A percentile compares a stretch with the other conserved stretches of the same genome.
Conservation (phyloP, 2,797 vertebrate species). For the Pristis pectinata region DNA sequence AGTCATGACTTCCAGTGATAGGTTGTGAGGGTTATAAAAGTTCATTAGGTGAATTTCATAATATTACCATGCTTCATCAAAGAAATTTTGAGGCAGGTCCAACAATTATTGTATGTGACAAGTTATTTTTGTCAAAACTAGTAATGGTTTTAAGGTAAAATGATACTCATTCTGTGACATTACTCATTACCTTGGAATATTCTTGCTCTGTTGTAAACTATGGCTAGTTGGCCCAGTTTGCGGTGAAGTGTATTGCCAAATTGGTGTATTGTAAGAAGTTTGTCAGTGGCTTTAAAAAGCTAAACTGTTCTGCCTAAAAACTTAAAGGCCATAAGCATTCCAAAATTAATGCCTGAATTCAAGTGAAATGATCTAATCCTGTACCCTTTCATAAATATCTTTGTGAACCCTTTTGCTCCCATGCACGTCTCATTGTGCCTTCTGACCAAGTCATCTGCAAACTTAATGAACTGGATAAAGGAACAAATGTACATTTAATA, state of each 20-base stretch:
- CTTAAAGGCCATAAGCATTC: background rate
- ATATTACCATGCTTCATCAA: background rate
- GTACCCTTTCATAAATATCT: background rate
- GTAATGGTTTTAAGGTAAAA: background rate
- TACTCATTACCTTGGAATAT: background rate
- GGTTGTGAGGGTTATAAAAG: background rate
- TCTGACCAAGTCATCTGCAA: background rate
- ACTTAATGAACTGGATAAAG: background rate
- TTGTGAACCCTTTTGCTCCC: background rate
- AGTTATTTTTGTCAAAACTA: background rate
- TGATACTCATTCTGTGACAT: background rate
- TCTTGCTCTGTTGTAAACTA: background rate
- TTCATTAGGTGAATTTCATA: background rate
- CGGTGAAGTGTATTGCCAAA: background rate
- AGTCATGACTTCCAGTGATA: background rate
- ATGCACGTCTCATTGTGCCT: background rate
- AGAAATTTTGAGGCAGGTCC: background rate
- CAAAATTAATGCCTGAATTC: background rate
- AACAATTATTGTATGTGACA: background rate
- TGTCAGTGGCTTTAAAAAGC: background rate
- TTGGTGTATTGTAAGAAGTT: background rate
- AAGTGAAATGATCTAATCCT: background rate
- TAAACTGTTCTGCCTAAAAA: background rate
- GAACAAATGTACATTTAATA: no score
- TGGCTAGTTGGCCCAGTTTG: background rate